Base-by-base conservation (phyloP, 2,888 invertebrate species). In the Panorpa germanica region DNA sequence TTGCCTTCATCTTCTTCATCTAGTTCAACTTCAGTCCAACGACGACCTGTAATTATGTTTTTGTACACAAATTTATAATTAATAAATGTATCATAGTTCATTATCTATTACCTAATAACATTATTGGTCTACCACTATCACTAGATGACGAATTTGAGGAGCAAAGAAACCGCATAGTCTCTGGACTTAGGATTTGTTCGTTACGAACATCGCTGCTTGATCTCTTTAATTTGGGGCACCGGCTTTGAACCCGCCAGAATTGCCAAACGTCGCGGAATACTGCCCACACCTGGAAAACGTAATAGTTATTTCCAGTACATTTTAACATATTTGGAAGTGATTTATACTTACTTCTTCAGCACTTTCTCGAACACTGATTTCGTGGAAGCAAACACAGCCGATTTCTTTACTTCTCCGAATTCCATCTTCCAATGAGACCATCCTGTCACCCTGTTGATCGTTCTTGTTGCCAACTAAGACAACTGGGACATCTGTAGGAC, bases 301-400 rank as follows among this genome's bases (percentile, higher is more conserved):
- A 25, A 24, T 5, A 37, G 35, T 34, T 23, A 38, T 40, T 39
- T 36, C 42, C 39, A 42, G 25, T 35, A 44, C 10, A 15, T 14
- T 11, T 29, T 24, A 14, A 12, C 9, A 9, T 28, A 8, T 22
- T 34, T 13, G n/a, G n/a, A n/a, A n/a, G n/a, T n/a, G 5, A 25
- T 20, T 27, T 23, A 21, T 28, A 38, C 44, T 44, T 46, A 70
- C 82, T 63, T 80, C 77, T 35, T 83, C 82, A 29, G 77, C 70
- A 46, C 75, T 80, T 50, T 85, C 83, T 33, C 81, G 57, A 4
- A 80, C 81, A 1, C 82, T 83, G 35, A 85, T 78, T 55, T 83
- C 83, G 47, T 82, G 78, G 44, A 83, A 85, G 41, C 75, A 75
- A 11, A 74, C 72, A 45, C 81, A 82, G 34, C 77, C 75, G 35